Evolutionary conservation across 2,797 vertebrate species (phyloP).

Genomic region (Platyrinchus mystaceus): DNA sequence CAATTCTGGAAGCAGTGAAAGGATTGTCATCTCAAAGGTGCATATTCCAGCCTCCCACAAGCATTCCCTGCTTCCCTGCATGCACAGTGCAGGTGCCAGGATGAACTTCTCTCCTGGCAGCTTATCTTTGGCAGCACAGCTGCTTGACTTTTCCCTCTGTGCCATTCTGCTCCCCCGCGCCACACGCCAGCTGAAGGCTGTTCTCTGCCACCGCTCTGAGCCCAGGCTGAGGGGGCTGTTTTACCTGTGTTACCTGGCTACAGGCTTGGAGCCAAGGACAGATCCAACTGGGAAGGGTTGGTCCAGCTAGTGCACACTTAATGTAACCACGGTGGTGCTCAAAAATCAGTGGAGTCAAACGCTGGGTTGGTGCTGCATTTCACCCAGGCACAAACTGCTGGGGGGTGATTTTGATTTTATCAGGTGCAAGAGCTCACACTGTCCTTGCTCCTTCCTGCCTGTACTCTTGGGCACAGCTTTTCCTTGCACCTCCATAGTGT

Average conservation of each 20-base stretch:
- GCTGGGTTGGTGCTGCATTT: neutral
- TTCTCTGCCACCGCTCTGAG: neutral
- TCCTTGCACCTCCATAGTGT: neutral
- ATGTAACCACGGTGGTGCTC: accelerated
- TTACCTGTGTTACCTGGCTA: neutral
- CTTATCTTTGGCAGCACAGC: neutral
- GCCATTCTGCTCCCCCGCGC: neutral
- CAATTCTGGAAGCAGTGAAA: neutral
- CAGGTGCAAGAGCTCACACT: accelerated
- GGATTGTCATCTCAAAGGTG: neutral
- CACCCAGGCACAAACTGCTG: neutral
- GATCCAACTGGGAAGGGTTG: neutral
- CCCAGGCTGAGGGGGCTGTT: neutral
- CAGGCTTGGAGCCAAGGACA: accelerated
- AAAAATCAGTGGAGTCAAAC: neutral
- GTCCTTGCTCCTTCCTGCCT: neutral
- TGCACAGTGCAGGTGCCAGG: neutral
- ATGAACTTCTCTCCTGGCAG: neutral
- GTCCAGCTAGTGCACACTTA: neutral
- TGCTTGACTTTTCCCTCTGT: neutral
- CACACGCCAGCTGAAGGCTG: neutral
- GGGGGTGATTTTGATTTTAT: neutral
- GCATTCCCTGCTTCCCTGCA: neutral
- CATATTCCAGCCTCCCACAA: neutral
- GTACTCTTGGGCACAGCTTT: neutral